Conservation (phyloP, 2,797 vertebrate species). For the Triplophysa bombifrons region DNA sequence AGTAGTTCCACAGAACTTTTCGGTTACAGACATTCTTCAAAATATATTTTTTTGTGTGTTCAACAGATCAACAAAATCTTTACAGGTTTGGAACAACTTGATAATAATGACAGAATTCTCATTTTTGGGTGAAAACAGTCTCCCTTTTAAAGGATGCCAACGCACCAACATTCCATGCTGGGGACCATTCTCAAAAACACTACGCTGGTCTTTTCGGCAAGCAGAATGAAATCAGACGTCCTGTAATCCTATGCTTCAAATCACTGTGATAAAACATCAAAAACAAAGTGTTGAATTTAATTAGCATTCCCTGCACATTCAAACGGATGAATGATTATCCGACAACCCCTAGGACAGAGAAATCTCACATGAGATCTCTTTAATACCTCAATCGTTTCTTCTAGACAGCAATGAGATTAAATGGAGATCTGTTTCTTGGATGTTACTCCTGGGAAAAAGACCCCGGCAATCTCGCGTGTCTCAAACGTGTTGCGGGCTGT, state of each 20-base stretch:
- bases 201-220: background rate
- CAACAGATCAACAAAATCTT: too few species aligned
- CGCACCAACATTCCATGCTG: background rate
- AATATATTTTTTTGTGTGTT: too few species aligned
- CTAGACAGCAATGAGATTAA: background rate
- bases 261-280: background rate
- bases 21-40: too few species aligned
- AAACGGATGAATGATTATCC: background rate
- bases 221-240: background rate
- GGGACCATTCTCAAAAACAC: background rate
- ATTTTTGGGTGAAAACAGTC: too few species aligned
- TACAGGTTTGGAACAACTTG: too few species aligned
- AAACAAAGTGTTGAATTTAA: constrained; percentile 4
- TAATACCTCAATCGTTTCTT: background rate
- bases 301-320: background rate
- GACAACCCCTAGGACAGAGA: background rate
- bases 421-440: background rate
- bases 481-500: background rate
- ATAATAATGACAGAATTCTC: too few species aligned
- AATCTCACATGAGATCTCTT: background rate
- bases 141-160: background rate
- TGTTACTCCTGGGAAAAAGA: background rate
- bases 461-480: background rate
- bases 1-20: too few species aligned
- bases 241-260: background rate